Conservation (phyloP, 2,888 invertebrate species). For the Callosobruchus maculatus region DNA sequence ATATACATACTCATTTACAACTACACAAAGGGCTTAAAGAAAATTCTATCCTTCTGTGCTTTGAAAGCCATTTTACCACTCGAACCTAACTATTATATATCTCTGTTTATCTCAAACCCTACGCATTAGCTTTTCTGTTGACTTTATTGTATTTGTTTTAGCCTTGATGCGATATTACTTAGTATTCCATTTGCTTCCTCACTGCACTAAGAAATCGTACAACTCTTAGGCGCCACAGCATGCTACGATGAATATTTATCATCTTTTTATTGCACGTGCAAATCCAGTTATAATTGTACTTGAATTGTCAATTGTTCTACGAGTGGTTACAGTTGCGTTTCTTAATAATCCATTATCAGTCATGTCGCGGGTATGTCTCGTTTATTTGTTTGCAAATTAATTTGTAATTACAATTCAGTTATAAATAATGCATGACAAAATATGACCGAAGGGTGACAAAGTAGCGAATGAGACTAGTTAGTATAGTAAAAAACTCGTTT, state of each 20-base stretch:
- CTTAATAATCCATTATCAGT: background rate
- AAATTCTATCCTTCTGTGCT: too few relatives aligned
- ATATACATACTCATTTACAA: too few relatives aligned
- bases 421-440: background rate
- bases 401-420: background rate
- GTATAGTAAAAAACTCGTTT: too few relatives aligned
- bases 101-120: too few relatives aligned
- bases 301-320: background rate
- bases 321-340: background rate
- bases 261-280: background rate
- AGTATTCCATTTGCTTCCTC: background rate
- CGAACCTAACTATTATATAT: too few relatives aligned
- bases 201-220: background rate
- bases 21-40: too few relatives aligned
- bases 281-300: background rate
- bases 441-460: background rate
- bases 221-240: background rate
- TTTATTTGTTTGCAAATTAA: background rate
- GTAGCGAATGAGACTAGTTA: background rate
- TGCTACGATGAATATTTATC: background rate
- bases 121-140: too few relatives aligned
- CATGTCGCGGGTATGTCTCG: background rate
- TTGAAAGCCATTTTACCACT: too few relatives aligned
- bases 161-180: background rate
- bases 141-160: background rate